Base-by-base conservation (phyloP, 1,140 invertebrate genomes). In the Ruditapes philippinarum region DNA sequence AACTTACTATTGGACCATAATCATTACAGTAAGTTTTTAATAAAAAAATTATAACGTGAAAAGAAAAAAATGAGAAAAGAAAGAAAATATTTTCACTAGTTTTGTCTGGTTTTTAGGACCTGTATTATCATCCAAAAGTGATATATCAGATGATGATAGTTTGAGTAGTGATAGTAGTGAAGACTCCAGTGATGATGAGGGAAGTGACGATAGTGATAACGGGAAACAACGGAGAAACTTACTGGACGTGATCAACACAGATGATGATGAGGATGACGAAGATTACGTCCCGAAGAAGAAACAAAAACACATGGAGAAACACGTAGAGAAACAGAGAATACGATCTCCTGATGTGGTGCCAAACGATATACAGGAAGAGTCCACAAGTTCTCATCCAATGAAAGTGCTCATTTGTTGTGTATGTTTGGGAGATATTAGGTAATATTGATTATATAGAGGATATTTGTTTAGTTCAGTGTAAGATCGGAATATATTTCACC, bases 391-490 rank as follows among this genome's bases (percentile, higher is more conserved):
- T 62, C n/a, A 74, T 88, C 78, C 91, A 91, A 91, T 95, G 60
- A 96, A 96, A 92, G 95, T 97, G 88, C 95, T 98, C 28, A 98
- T 99, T 89, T 99, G 99, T 95, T 98, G 98, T 94, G 98, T 98
- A 2, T 99, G 99, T 94, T 96, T 99, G 33, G 98, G 98, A 0
- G 98, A 99, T 85, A 93, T 95, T 28, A 96, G 95, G 95, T 95
- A 89, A 14, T n/a, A 11, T 62, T 62, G 5, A 45, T 45, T 45
- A 7, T 45, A 14, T 45, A 45, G 42, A 45, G 5, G 42, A 45
- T 45, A 45, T 45, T 7, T 45, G 5, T 14, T 7, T 45, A 14
- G 42, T 14, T 45, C 42, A 45, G 42, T 45, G 42, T 5, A n/a
- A n/a, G n/a, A n/a, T n/a, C n/a, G n/a, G n/a, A n/a, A n/a, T n/a